These are phyloP conservation scores for Cygnus buccinator DNA, from an alignment of 2,113 vertebrate species.

Conservation along the genomic window DNA sequence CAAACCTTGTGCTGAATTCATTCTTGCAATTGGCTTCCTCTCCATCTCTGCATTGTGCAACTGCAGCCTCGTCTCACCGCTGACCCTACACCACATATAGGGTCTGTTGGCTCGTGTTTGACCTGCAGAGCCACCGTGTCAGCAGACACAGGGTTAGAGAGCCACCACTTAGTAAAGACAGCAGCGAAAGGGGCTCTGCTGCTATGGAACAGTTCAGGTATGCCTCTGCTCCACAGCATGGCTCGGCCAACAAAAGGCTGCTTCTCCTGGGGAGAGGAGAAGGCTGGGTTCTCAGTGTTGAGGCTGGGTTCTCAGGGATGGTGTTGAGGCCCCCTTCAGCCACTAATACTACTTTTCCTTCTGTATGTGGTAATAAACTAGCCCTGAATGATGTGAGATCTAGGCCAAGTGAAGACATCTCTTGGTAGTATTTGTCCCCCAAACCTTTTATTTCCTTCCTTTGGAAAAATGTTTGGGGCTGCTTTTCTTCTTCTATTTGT, in stretches of 20 bases:
- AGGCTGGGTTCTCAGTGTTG: background rate
- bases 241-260: background rate
- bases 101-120: background rate
- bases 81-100: background rate
- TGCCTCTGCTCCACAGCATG: accelerated
- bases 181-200: background rate
- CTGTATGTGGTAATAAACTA: background rate
- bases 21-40: background rate
- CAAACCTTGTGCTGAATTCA: background rate
- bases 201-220: background rate
- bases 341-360: background rate
- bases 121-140: background rate
- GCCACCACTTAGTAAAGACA: background rate
- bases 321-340: background rate
- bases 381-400: background rate
- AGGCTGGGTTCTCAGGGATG: background rate
- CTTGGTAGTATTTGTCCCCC: background rate
- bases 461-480: background rate
- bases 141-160: background rate
- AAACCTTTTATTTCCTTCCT: background rate
- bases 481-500: background rate
- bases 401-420: background rate
- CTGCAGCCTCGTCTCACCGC: background rate
- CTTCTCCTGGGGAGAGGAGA: background rate
- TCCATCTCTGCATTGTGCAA: background rate